Conservation (phyloP, 2,113 vertebrate species). For the Corythornis madagascariensis region DNA sequence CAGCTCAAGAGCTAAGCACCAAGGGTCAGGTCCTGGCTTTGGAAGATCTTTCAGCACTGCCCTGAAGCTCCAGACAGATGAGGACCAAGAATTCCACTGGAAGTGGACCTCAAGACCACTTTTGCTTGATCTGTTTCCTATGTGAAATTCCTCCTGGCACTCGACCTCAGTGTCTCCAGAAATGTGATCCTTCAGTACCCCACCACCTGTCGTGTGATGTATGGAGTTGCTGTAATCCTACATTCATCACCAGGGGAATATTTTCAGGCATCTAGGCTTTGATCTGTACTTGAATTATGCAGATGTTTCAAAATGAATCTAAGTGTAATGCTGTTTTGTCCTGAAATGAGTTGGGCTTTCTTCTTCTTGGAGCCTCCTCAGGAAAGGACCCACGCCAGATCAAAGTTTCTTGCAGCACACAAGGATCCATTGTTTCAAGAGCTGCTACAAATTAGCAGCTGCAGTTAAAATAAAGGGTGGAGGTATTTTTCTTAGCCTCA, state of each 20-base stretch:
- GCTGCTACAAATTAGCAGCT: slow-evolving; percentile 8
- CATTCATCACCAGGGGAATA: background rate
- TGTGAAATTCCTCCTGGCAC: slow-evolving; percentile 13
- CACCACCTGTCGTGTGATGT: background rate
- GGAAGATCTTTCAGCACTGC: background rate
- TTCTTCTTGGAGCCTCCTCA: background rate
- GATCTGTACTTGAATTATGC: slow-evolving; percentile 14
- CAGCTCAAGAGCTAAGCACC: rapidly evolving
- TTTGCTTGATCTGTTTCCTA: background rate
- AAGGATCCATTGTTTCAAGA: background rate
- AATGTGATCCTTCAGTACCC: background rate
- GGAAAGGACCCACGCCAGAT: background rate
- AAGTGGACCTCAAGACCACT: background rate
- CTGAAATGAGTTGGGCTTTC: background rate
- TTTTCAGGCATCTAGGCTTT: slow-evolving; percentile 28
- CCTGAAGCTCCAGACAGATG: background rate
- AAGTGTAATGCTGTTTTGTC: background rate
- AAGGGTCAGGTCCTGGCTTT: rapidly evolving
- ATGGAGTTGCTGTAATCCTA: background rate
- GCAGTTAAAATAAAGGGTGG: background rate
- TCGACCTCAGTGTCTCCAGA: background rate
- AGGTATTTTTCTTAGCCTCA: slow-evolving; percentile 3
- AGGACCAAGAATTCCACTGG: rapidly evolving
- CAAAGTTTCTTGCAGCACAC: background rate
- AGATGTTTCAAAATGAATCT: background rate